phyloP scores from a whole-genome alignment of 2,797 vertebrate genomes.

The Dendrocincla tyrannina region DNA sequence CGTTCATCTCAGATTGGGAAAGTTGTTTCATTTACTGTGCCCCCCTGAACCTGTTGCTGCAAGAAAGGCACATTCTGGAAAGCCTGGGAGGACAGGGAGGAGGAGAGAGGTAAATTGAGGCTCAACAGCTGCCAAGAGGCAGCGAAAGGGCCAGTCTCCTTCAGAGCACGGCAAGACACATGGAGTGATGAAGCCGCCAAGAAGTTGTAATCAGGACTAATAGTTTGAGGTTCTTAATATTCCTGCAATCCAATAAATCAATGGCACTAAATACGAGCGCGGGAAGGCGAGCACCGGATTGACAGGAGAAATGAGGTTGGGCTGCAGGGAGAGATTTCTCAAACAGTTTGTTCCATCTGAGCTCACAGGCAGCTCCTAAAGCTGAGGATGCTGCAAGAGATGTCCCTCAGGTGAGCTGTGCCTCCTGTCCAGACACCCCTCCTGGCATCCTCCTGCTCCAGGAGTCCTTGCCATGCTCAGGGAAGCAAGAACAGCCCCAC shows the following conservation, averaged over 20 bases:
- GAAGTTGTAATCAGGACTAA: conserved; percentile 48
- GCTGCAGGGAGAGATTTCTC: conserved; percentile 27
- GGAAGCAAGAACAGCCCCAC: background rate
- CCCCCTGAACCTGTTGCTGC: rapidly evolving
- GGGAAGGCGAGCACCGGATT: background rate
- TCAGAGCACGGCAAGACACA: background rate
- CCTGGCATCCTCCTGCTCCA: rapidly evolving
- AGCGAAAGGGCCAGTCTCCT: background rate
- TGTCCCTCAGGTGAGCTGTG: background rate
- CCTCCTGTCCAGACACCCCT: background rate
- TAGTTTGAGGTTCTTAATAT: conserved; percentile 54
- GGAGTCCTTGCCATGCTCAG: background rate
- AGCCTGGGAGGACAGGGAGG: background rate
- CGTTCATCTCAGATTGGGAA: background rate
- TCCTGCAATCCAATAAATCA: conserved; percentile 50
- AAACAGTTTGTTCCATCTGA: conserved; percentile 7
- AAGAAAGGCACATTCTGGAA: background rate
- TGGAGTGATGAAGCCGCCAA: conserved; percentile 41
- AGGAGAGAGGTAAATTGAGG: background rate
- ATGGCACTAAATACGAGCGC: background rate
- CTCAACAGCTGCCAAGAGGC: background rate
- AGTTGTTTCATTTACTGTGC: background rate
- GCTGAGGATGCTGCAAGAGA: background rate
- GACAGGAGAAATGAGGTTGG: conserved; percentile 21
- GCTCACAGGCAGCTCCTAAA: background rate